These are phyloP conservation scores for Polia nebulosa DNA, from an alignment of 2,888 invertebrate genomes.

Conservation along the genomic window DNA sequence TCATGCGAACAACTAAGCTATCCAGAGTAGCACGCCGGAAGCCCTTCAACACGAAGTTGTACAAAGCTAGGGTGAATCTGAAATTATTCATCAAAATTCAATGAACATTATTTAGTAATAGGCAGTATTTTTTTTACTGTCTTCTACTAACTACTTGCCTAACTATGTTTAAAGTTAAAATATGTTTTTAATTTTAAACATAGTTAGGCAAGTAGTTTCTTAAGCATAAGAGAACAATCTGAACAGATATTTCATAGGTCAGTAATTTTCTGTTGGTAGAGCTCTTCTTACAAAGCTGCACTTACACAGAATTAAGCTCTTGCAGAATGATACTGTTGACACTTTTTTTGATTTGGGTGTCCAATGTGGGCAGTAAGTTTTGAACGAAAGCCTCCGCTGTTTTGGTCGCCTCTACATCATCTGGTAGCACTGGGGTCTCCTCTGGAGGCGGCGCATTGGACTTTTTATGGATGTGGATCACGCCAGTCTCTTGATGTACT, in stretches of 20 bases:
- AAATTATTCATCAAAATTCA: background rate
- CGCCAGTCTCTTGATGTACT: slow-evolving; percentile 27
- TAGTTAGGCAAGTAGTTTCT: background rate
- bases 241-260: background rate
- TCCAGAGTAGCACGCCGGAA: slow-evolving; percentile 13
- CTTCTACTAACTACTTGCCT: background rate
- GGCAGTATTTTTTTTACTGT: background rate
- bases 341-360: background rate
- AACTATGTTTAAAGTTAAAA: background rate
- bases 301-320: slow-evolving; percentile 26
- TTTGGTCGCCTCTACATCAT: slow-evolving; percentile 20
- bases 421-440: background rate
- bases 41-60: slow-evolving; percentile 22
- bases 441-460: background rate
- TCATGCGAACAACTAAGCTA: slow-evolving; percentile 5
- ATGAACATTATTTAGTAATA: background rate
- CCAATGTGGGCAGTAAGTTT: background rate
- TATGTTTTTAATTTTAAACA: background rate
- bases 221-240: background rate
- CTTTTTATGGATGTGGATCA: slow-evolving; percentile 27
- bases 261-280: background rate
- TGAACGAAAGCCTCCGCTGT: background rate
- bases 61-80: slow-evolving; percentile 21
- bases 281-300: background rate
- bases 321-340: background rate